These are phyloP conservation scores for Anneissia japonica DNA, from an alignment of 35 echinoderm and acorn worm genomes.

Conservation along the genomic window DNA sequence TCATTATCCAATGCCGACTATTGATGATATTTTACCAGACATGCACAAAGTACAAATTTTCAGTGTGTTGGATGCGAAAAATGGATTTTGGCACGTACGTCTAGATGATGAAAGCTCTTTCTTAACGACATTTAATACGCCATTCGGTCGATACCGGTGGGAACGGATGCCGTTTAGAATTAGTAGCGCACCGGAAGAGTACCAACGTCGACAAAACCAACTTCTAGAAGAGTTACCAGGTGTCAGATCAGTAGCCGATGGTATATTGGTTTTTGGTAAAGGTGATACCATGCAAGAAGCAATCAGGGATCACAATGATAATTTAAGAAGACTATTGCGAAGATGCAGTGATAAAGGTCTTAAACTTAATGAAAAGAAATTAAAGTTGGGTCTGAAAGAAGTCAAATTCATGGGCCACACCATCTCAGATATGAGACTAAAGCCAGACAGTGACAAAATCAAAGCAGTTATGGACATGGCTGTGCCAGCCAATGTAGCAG, in stretches of 20 bases:
- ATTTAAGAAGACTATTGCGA: conserved; percentile 5
- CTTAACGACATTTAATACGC: conserved; percentile 37
- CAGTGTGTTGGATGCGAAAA: conserved; percentile 25
- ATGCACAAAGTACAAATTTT: conserved; percentile 22
- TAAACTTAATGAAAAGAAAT: conserved; percentile 20
- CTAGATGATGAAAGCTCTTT: not conserved
- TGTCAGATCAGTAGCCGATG: conserved; percentile 35
- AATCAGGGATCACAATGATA: conserved; percentile 41
- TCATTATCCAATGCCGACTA: conserved; percentile 19
- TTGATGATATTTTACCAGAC: conserved; percentile 25
- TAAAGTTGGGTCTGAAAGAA: conserved; percentile 13
- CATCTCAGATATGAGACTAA: conserved; percentile 6
- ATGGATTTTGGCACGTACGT: conserved; percentile 40
- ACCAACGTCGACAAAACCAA: conserved; percentile 20
- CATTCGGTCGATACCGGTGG: conserved; percentile 21
- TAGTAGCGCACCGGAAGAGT: not conserved
- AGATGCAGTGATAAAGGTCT: conserved; percentile 7
- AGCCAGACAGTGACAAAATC: conserved; percentile 6
- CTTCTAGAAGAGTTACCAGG: conserved; percentile 31
- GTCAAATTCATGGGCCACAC: conserved; percentile 38
- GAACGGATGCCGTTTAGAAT: conserved; percentile 29
- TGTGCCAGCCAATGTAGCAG: not conserved
- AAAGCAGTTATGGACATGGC: not conserved
- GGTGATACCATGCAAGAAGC: conserved; percentile 32
- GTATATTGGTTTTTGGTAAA: conserved; percentile 43